Evolutionary conservation across 35 echinoderm and acorn worm species (phyloP).

Genomic region (Lytechinus variegatus): DNA sequence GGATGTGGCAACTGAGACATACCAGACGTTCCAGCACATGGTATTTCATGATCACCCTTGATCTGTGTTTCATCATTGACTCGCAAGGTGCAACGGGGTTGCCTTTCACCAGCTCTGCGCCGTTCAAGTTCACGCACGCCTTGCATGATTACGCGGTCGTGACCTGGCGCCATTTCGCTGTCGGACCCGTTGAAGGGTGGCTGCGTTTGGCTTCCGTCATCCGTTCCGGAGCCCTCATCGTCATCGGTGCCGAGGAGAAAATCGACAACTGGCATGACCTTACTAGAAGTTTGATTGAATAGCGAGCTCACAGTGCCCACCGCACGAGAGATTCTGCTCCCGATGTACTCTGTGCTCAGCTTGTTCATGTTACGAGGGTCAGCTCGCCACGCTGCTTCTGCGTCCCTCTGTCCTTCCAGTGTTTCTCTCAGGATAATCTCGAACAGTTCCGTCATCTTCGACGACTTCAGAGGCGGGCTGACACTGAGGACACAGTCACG

Average conservation of each 20-base stretch:
- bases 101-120: background rate
- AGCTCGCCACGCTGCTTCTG: background rate
- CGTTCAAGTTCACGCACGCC: background rate
- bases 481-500: background rate
- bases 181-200: background rate
- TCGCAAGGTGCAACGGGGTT: background rate
- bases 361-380: background rate
- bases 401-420: background rate
- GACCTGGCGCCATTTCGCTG: background rate
- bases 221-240: background rate
- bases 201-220: background rate
- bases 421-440: background rate
- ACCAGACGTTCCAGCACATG: background rate
- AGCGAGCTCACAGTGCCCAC: background rate
- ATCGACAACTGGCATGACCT: slow-evolving; percentile 28
- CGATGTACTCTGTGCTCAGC: background rate
- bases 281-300: background rate
- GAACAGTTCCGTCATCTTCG: slow-evolving; percentile 19
- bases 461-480: background rate
- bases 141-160: background rate
- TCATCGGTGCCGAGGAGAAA: background rate
- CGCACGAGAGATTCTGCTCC: background rate
- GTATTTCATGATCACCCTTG: background rate
- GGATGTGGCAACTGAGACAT: background rate
- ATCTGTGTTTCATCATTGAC: background rate